Base-by-base conservation (phyloP, 2,113 vertebrate genomes). In the Galbula dea region DNA sequence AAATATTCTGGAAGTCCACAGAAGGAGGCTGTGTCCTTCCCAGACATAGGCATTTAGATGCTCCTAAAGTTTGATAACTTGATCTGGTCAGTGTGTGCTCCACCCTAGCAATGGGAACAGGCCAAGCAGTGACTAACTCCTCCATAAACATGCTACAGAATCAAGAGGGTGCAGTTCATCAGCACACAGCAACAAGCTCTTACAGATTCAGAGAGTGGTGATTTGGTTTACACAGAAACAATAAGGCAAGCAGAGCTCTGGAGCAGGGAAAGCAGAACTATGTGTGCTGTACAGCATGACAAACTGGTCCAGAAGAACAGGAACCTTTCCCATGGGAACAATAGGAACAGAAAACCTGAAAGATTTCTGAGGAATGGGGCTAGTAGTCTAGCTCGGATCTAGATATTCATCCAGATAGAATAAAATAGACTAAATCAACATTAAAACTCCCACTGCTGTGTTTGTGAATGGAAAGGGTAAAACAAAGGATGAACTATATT, bases 371-470 rank as follows among this genome's bases (percentile, higher is more conserved):
- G 43, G 39, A 27, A 5, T 41, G 36, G 80, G 58, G 45, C 24
- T 16, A 24, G 24, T 6, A 30, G 1, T 20, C 59, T 37, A 9
- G 10, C 19, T 51, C 61, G n/a, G 21, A 36, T 34, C 10, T 19
- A 27, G 57, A 41, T n/a, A 41, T 39, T 17, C 19, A 78, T 37
- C 23, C 27, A 49, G 37, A 63, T 12, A 10, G 7, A 54, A 7
- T 27, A 37, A 4, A 65, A 32, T 15, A 52, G 11, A 7, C 11
- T 8, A 15, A 19, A 83, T 39, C 30, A 17, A 8, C 7, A 4
- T 17, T 2, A 51, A 2, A 23, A 23, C 6, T 1, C 0, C 0
- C 12, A 3, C n/a, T 49, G 6, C 2, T 36, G 23, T 48, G 20
- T 41, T 67, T 74, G 73, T 48, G 39, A 68, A 29, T 15, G 3